Base-by-base conservation (phyloP, 2,888 invertebrate species). In the Busseola fusca region DNA sequence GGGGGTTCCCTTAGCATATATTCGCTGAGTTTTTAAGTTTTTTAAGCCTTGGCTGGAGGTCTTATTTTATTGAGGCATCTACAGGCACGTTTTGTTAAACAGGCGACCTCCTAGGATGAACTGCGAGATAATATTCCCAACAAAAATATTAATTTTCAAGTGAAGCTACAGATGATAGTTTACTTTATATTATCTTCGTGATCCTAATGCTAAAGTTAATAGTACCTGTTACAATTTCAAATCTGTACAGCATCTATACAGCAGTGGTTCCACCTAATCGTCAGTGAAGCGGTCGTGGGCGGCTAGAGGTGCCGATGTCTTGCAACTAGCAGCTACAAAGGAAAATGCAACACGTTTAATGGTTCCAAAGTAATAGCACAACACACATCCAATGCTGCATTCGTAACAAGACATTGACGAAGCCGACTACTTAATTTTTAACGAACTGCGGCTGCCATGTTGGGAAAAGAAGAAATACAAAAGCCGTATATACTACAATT, bases 351-450 rank as follows among this genome's bases (percentile, higher is more conserved):
- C 21, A 21, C 21, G 3, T 57, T 58, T 58, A 34, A 25, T 50
- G 48, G n/a, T 45, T 12, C 10, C 42, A 42, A 42, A 42, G 4
- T 42, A 62, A 50, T 71, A 10, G 10, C 16, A 54, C 27, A 27
- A 34, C 12, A 25, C 40, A 56, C 7, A 40, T 37, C 30, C 9
- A 62, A 54, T 27, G 9, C 52, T 30, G 54, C 42, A 64, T 60
- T 60, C n/a, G 25, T 48, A 56, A 52, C 14, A 10, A 48, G 27
- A 6, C 18, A 37, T 25, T 14, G 18, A 37, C 18, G 37, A 56
- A n/a, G 21, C 27, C 30, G 4, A 37, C 30, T 37, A 59, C 9
- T 67, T 68, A 45, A 30, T 5, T 70, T 70, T 76, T 62, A 25
- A 48, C 34, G 27, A 64, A 16, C 6, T 34, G 58, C 7, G 45